Evolutionary conservation across 2,888 invertebrate species (phyloP).

Genomic region (Julus scanicus): DNA sequence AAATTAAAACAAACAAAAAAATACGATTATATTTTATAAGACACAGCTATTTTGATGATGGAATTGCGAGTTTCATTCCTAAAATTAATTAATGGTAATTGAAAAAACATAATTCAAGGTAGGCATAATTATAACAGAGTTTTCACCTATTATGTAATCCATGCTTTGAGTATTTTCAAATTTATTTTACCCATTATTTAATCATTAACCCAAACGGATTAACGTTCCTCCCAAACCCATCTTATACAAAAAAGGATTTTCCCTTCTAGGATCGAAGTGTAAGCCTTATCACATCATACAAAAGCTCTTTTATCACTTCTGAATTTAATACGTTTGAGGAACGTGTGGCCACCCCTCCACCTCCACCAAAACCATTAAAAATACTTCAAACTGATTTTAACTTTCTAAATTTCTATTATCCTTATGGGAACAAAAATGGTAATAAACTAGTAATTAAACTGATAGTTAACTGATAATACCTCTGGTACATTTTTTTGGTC

Average conservation of each 20-base stretch:
- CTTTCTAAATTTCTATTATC: not conserved
- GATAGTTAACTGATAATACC: too few relatives aligned
- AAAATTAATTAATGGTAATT: not conserved
- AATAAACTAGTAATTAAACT: too few relatives aligned
- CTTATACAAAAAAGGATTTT: not conserved
- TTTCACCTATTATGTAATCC: slow-evolving; percentile 35
- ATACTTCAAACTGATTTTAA: not conserved
- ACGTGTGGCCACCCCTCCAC: slow-evolving; percentile 26
- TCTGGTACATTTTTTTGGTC: too few relatives aligned
- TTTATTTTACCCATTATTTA: not conserved
- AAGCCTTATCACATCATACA: too few relatives aligned
- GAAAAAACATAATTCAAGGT: not conserved
- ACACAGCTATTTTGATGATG: slow-evolving; percentile 36
- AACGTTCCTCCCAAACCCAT: not conserved
- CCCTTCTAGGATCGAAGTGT: not conserved
- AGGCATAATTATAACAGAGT: not conserved
- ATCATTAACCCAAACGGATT: too few relatives aligned
- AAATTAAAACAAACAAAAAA: too few relatives aligned
- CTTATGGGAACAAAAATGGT: too few relatives aligned
- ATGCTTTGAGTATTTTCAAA: slow-evolving; percentile 12
- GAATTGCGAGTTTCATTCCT: not conserved
- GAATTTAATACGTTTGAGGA: not conserved
- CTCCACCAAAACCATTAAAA: not conserved
- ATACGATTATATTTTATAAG: not conserved
- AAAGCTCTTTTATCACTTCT: too few relatives aligned